phyloP scores from a whole-genome alignment of 2,797 vertebrate genomes.

The Buphagus erythrorhynchus region DNA sequence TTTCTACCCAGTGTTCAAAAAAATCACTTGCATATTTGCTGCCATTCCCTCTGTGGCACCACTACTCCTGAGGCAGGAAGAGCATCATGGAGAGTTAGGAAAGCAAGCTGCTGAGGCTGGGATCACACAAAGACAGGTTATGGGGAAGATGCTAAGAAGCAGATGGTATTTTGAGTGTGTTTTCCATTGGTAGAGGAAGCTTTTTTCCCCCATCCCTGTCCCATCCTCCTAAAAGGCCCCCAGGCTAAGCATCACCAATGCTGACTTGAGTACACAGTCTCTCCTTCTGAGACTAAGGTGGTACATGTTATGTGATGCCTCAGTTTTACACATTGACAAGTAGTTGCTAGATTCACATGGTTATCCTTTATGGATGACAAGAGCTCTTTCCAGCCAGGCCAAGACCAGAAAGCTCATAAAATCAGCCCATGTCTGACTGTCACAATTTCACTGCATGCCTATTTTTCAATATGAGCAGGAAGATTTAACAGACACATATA shows the following conservation, averaged over 20 bases:
- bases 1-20: background rate
- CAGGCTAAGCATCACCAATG: background rate
- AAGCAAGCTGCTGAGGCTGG: background rate
- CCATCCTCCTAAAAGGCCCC: background rate
- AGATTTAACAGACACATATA: background rate
- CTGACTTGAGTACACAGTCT: background rate
- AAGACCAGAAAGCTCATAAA: background rate
- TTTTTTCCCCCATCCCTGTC: background rate
- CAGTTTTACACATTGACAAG: background rate
- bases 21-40: background rate
- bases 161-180: background rate
- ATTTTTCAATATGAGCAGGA: background rate
- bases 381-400: background rate
- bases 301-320: background rate
- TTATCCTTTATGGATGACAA: background rate
- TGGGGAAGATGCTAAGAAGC: background rate
- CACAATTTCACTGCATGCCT: background rate
- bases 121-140: background rate
- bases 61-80: background rate
- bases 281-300: background rate
- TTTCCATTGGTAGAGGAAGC: background rate
- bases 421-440: background rate
- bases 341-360: background rate
- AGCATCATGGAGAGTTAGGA: background rate
- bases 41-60: background rate